A percentile compares a stretch with the other conserved stretches of the same genome.
phyloP scores from a whole-genome alignment of 2,888 invertebrate genomes.

The Heliconius erato region DNA sequence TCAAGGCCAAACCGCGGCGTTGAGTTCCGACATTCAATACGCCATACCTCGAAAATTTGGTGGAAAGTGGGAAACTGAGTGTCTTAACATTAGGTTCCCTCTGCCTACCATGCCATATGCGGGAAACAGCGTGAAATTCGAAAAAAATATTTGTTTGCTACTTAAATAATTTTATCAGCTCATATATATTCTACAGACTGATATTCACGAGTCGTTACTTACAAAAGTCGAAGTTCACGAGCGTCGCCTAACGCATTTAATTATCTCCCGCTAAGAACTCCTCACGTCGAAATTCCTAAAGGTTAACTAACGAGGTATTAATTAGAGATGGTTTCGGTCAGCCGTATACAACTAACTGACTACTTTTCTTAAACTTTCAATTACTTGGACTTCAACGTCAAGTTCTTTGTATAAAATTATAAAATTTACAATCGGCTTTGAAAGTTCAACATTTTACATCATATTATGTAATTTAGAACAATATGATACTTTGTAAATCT shows the following conservation, averaged over 20 bases:
- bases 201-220: neutral
- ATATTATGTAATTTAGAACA: neutral
- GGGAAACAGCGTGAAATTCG: too few relatives aligned
- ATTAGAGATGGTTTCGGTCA: conserved; percentile 3
- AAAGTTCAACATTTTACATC: conserved; percentile 1
- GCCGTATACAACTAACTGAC: neutral
- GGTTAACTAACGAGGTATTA: conserved; percentile 23
- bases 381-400: conserved; percentile 8
- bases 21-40: too few relatives aligned
- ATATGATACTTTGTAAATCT: neutral
- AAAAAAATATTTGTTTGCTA: too few relatives aligned
- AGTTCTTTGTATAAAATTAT: conserved; percentile 13
- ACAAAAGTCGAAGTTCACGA: conserved; percentile 2
- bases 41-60: too few relatives aligned
- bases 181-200: neutral
- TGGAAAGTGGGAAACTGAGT: too few relatives aligned
- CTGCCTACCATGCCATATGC: too few relatives aligned
- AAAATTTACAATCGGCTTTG: conserved; percentile 2
- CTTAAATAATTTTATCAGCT: too few relatives aligned
- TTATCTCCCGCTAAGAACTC: conserved; percentile 16
- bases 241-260: conserved; percentile 18
- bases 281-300: conserved; percentile 14
- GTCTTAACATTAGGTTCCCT: too few relatives aligned
- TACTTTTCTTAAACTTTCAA: neutral
- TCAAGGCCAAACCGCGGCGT: too few relatives aligned